Evolutionary conservation across 2,113 vertebrate species (phyloP).

Genomic region (Siniperca chuatsi): DNA sequence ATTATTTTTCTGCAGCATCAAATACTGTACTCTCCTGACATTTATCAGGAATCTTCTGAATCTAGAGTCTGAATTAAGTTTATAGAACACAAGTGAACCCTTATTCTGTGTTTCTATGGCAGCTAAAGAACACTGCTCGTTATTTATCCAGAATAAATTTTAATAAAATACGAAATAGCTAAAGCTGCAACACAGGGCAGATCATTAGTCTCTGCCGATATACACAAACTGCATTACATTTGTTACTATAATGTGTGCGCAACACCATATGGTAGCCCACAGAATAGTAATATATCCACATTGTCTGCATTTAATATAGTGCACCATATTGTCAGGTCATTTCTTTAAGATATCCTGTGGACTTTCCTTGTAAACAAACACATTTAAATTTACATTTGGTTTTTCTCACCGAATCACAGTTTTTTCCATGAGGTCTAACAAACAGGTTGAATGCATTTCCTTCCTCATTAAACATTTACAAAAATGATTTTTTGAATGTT

Average conservation of each 20-base stretch:
- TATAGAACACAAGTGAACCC: neutral
- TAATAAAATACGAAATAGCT: neutral
- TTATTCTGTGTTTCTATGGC: neutral
- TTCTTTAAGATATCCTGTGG: neutral
- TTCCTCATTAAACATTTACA: neutral
- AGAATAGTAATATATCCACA: neutral
- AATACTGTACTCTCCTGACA: neutral
- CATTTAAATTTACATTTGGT: neutral
- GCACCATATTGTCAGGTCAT: neutral
- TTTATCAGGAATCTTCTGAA: neutral
- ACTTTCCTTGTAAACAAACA: neutral
- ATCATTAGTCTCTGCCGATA: neutral
- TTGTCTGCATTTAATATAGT: neutral
- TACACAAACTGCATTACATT: neutral
- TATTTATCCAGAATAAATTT: neutral
- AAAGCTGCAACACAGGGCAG: too few relatives aligned
- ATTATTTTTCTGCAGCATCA: conserved; percentile 11
- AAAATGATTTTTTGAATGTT: too few relatives aligned
- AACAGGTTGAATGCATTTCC: neutral
- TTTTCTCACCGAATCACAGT: neutral
- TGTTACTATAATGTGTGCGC: conserved; percentile 8
- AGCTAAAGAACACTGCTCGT: neutral
- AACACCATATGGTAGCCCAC: neutral
- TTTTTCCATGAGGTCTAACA: neutral
- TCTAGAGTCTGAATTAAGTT: neutral